Conservation (phyloP, 2,888 invertebrate species). For the Diploptera punctata region DNA sequence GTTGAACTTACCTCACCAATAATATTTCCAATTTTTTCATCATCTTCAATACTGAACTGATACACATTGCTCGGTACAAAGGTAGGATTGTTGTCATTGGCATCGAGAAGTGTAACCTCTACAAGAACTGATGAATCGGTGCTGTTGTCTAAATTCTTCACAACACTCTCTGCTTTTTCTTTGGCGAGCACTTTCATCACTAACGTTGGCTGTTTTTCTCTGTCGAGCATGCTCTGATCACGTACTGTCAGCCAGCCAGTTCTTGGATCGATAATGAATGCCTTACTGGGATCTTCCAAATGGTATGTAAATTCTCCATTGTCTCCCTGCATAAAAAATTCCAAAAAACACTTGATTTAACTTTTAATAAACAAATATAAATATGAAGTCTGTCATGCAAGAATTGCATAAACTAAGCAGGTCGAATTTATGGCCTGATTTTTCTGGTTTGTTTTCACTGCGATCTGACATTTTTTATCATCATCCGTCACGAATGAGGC, state of each 20-base stretch:
- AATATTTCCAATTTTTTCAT: constrained; percentile 71
- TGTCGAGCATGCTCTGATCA: constrained; percentile 74
- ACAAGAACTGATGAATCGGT: constrained; percentile 66
- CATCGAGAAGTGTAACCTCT: constrained; percentile 83
- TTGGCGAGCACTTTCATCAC: constrained; percentile 72
- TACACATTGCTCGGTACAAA: constrained; percentile 86
- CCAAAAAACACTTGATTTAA: not conserved
- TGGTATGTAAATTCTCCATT: constrained; percentile 85
- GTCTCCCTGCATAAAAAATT: constrained; percentile 63
- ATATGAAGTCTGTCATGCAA: not conserved
- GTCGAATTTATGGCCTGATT: too few species aligned
- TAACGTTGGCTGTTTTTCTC: constrained; percentile 76
- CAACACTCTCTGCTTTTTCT: constrained; percentile 75
- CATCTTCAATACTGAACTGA: constrained; percentile 74
- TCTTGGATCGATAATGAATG: constrained; percentile 79
- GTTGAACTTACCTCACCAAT: constrained; percentile 65
- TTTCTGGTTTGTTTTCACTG: too few species aligned
- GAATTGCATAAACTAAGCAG: too few species aligned
- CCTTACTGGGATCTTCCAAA: constrained; percentile 74
- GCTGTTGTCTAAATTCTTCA: constrained; percentile 58
- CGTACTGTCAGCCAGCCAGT: constrained; percentile 88
- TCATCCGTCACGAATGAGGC: too few species aligned
- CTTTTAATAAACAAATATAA: not conserved
- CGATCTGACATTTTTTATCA: too few species aligned
- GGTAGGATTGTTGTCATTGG: constrained; percentile 90